A percentile compares a stretch with the other conserved stretches of the same genome.
phyloP scores from a whole-genome alignment of 2,797 vertebrate species.

The Prunella strophiata region DNA sequence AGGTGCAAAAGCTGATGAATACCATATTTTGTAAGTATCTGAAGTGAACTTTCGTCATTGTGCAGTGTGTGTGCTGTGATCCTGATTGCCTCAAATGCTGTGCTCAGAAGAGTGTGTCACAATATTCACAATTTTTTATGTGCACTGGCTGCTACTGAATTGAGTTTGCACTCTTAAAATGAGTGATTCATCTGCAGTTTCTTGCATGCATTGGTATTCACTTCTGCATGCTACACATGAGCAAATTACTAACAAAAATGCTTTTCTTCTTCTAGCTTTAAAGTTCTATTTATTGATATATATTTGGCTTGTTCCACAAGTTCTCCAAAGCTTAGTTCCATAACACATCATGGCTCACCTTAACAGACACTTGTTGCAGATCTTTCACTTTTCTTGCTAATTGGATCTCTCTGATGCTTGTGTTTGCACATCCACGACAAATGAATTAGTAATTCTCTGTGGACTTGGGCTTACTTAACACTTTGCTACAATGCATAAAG shows the following conservation, averaged over 20 bases:
- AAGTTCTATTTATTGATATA: not conserved
- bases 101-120: not conserved
- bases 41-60: not conserved
- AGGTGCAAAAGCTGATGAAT: conserved; percentile 97
- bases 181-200: not conserved
- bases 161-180: not conserved
- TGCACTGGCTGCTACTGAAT: not conserved
- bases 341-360: not conserved
- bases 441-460: not conserved
- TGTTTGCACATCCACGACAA: not conserved
- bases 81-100: not conserved
- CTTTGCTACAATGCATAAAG: not conserved
- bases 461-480: not conserved
- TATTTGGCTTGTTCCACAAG: not conserved
- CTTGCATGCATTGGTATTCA: not conserved
- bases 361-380: not conserved
- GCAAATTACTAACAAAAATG: not conserved
- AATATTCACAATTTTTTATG: not conserved
- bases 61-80: not conserved
- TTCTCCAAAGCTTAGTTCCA: not conserved
- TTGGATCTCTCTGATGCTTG: not conserved
- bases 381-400: not conserved
- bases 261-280: not conserved
- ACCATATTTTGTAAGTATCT: conserved; percentile 91
- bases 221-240: not conserved